Evolutionary conservation across 2,113 vertebrate genomes (phyloP).

Genomic region (Setophaga coronata): DNA sequence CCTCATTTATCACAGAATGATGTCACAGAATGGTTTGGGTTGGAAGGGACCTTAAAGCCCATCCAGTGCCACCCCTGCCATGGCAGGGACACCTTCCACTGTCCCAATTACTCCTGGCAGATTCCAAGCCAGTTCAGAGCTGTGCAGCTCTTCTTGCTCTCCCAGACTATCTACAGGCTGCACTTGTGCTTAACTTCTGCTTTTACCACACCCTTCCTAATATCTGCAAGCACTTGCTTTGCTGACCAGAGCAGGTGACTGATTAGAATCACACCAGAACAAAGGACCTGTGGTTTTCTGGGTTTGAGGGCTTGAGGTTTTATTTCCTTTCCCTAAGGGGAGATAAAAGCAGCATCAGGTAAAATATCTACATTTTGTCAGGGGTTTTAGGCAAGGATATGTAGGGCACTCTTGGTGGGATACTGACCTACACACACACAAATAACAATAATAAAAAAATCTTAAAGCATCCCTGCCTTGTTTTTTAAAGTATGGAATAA

Average conservation of each 20-base stretch:
- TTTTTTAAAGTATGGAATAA: background rate
- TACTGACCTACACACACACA: background rate
- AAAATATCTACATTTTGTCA: background rate
- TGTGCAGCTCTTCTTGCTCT: background rate
- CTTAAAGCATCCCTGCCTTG: background rate
- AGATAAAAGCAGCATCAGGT: background rate
- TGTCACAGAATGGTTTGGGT: background rate
- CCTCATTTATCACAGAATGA: background rate
- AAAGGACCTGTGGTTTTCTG: background rate
- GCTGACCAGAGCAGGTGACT: background rate
- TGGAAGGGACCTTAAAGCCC: background rate
- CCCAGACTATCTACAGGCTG: background rate
- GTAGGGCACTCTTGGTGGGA: background rate
- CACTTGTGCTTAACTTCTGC: background rate
- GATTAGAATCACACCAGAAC: slow-evolving; percentile 33
- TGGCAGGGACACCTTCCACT: background rate
- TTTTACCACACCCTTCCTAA: background rate
- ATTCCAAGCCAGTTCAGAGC: background rate
- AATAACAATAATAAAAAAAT: background rate
- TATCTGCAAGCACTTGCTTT: slow-evolving; percentile 24
- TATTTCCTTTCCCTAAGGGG: background rate
- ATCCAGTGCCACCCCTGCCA: background rate
- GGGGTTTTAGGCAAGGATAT: background rate
- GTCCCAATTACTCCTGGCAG: background rate
- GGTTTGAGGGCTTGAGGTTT: background rate